These are phyloP conservation scores for Anoplolepis gracilipes DNA, from an alignment of 1,140 invertebrate genomes.

Conservation along the genomic window DNA sequence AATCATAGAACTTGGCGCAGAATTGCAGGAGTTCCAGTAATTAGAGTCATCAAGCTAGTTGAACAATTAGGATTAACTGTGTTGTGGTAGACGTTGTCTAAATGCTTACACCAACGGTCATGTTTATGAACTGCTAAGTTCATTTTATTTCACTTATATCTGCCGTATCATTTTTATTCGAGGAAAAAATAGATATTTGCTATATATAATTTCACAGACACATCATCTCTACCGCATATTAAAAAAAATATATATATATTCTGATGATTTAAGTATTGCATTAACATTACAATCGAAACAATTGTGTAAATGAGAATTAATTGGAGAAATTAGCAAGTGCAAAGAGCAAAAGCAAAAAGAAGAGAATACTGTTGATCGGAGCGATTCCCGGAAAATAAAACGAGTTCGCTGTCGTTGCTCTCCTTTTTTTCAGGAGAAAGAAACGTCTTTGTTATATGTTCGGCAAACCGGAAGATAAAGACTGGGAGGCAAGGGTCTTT, in stretches of 20 bases:
- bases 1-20: constrained; percentile 34
- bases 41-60: constrained; percentile 79
- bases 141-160: constrained; percentile 49
- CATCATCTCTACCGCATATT: not conserved
- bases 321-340: not conserved
- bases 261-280: not conserved
- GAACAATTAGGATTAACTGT: constrained; percentile 79
- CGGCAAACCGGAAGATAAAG: constrained; percentile 38
- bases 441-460: constrained; percentile 48
- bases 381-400: not conserved
- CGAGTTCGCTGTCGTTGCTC: not conserved
- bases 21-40: constrained; percentile 73
- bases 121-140: constrained; percentile 17
- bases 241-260: not conserved
- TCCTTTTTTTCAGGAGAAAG: constrained; percentile 16
- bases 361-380: not conserved
- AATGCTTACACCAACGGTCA: constrained; percentile 61
- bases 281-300: not conserved
- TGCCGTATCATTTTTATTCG: constrained; percentile 32
- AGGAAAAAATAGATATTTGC: constrained; percentile 6
- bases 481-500: constrained; percentile 24
- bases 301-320: not conserved
- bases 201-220: too few relatives aligned
- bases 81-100: constrained; percentile 62
- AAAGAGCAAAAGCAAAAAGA: not conserved